Evolutionary conservation across 2,888 invertebrate species (phyloP).

Genomic region (Pachliopta kotzebuea): DNA sequence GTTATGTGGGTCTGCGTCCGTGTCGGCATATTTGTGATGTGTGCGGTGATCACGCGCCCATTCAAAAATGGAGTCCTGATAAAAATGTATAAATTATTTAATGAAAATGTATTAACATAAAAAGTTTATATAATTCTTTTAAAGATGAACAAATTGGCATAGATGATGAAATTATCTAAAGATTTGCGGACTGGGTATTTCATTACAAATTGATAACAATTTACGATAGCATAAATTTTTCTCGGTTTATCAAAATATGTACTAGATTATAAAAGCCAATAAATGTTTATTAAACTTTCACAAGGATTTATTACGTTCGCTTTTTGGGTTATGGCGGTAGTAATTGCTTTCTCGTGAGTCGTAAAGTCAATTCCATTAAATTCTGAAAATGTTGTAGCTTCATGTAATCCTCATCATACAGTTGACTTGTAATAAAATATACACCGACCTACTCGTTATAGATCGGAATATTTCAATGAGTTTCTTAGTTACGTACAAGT

Average conservation of each 20-base stretch:
- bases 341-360: slow-evolving; percentile 21
- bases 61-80: slow-evolving; percentile 82
- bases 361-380: slow-evolving; percentile 24
- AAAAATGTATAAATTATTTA: background rate
- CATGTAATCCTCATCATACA: slow-evolving; percentile 6
- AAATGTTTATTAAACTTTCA: slow-evolving; percentile 20
- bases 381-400: slow-evolving; percentile 14
- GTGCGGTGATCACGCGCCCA: slow-evolving; percentile 88
- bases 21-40: slow-evolving; percentile 94
- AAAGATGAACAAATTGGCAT: too few relatives aligned
- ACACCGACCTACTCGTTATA: too few relatives aligned
- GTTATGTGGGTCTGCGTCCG: slow-evolving; percentile 95
- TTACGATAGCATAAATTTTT: background rate
- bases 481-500: too few relatives aligned
- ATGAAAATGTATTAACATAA: background rate
- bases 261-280: slow-evolving; percentile 17
- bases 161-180: background rate
- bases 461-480: too few relatives aligned
- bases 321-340: slow-evolving; percentile 19
- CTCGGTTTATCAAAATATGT: background rate
- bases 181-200: background rate
- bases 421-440: slow-evolving; percentile 1
- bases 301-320: slow-evolving; percentile 19
- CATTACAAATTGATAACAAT: background rate
- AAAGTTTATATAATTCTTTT: background rate